phyloP scores from a whole-genome alignment of 2,113 vertebrate genomes.

The Galemys pyrenaicus region DNA sequence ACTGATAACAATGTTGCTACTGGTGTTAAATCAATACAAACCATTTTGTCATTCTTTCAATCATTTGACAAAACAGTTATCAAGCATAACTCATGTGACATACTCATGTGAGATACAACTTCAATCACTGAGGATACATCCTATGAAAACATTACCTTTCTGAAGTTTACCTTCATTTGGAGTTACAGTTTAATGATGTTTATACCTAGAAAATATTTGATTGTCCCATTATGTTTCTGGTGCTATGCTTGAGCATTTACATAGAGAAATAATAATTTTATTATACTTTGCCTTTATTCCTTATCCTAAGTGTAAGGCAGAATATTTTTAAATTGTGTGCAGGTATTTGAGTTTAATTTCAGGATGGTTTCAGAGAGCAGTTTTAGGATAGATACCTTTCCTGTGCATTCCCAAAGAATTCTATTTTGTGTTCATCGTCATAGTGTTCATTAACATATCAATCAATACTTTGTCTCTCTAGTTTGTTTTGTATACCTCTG shows the following conservation, averaged over 20 bases:
- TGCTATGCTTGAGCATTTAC: not conserved
- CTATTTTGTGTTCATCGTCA: not conserved
- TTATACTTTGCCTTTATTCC: not conserved
- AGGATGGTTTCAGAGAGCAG: not conserved
- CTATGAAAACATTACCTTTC: not conserved
- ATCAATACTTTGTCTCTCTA: not conserved
- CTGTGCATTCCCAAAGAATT: not conserved
- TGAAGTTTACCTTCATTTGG: not conserved
- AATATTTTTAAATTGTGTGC: not conserved
- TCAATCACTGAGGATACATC: not conserved
- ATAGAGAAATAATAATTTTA: not conserved
- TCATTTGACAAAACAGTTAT: not conserved
- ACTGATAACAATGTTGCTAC: not conserved
- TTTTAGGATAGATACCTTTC: not conserved
- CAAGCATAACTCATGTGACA: not conserved
- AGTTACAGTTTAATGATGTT: not conserved
- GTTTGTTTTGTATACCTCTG: not conserved
- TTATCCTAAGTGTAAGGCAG: not conserved
- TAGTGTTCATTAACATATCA: not conserved
- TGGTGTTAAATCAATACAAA: not conserved
- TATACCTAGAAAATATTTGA: not conserved
- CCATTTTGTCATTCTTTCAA: not conserved
- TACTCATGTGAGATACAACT: not conserved
- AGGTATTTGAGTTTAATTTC: slow-evolving; percentile 21
- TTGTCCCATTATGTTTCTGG: not conserved